phyloP scores from a whole-genome alignment of 2,797 vertebrate genomes.

The Lepilemur septentrionalis region DNA sequence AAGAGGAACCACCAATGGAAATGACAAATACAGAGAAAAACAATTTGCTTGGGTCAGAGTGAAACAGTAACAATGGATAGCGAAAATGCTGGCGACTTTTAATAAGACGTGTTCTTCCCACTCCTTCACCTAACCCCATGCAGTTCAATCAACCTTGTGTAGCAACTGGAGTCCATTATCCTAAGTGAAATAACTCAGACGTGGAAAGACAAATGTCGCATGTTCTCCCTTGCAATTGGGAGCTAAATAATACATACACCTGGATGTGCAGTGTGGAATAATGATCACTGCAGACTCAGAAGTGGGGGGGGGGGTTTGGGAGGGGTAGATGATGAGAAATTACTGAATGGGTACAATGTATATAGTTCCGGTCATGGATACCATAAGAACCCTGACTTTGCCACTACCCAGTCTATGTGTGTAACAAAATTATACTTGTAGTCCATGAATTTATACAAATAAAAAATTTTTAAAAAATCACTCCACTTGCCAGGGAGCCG shows the following conservation, averaged over 20 bases:
- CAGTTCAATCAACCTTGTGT: neutral
- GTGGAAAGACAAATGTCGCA: neutral
- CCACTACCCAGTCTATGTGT: neutral
- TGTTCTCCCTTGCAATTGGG: neutral
- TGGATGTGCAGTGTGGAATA: neutral
- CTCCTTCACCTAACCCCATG: accelerated
- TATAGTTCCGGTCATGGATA: neutral
- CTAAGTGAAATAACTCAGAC: neutral
- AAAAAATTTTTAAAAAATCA: neutral
- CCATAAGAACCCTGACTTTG: neutral
- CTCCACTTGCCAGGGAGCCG: neutral
- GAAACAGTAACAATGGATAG: neutral
- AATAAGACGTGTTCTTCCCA: neutral
- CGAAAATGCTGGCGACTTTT: neutral
- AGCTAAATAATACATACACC: neutral
- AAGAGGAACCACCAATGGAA: neutral
- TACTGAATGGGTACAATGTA: neutral
- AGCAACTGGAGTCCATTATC: too few species aligned
- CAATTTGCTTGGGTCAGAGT: neutral
- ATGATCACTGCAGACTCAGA: neutral
- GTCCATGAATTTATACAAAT: neutral
- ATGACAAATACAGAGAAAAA: neutral
- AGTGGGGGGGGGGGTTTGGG: too few species aligned
- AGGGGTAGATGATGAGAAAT: neutral
- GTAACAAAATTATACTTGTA: neutral